Conservation (phyloP, 2,888 invertebrate genomes). For the Tolmerus cingulatus region DNA sequence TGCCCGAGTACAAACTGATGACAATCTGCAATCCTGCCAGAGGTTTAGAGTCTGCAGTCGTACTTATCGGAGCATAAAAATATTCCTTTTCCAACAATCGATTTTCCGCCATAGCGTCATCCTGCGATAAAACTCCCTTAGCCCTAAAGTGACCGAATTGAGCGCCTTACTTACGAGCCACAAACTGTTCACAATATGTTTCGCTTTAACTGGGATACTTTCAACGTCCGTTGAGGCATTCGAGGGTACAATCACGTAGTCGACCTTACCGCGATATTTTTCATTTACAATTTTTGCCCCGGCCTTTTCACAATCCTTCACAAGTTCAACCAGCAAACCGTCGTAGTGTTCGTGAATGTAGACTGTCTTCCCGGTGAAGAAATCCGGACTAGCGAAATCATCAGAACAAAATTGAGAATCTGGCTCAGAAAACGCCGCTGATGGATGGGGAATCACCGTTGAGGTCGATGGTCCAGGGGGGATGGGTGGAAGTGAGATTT, state of each 20-base stretch:
- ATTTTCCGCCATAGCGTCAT: slow-evolving; percentile 65
- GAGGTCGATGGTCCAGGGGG: background rate
- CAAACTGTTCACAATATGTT: slow-evolving; percentile 59
- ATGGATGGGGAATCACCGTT: background rate
- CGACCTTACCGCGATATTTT: slow-evolving; percentile 67
- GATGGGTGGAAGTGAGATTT: background rate
- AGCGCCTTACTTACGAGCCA: slow-evolving; percentile 56
- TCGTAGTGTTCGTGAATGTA: slow-evolving; percentile 63
- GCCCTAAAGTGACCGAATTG: background rate
- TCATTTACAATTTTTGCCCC: slow-evolving; percentile 67
- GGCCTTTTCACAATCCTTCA: slow-evolving; percentile 66
- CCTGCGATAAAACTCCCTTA: slow-evolving; percentile 49
- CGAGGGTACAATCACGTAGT: slow-evolving; percentile 73
- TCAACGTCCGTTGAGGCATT: slow-evolving; percentile 55
- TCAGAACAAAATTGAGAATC: slow-evolving; percentile 51
- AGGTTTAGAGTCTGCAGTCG: slow-evolving; percentile 64
- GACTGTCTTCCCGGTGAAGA: slow-evolving; percentile 56
- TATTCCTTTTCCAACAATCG: slow-evolving; percentile 71
- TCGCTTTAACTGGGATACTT: slow-evolving; percentile 55
- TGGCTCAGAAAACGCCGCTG: background rate
- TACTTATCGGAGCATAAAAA: slow-evolving; percentile 74
- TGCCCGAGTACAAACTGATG: slow-evolving; percentile 77
- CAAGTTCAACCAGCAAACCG: slow-evolving; percentile 62
- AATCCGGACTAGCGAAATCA: slow-evolving; percentile 59
- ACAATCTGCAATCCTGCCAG: slow-evolving; percentile 78